Conservation (phyloP, 2,113 vertebrate genomes). For the Paratilapia polleni region DNA sequence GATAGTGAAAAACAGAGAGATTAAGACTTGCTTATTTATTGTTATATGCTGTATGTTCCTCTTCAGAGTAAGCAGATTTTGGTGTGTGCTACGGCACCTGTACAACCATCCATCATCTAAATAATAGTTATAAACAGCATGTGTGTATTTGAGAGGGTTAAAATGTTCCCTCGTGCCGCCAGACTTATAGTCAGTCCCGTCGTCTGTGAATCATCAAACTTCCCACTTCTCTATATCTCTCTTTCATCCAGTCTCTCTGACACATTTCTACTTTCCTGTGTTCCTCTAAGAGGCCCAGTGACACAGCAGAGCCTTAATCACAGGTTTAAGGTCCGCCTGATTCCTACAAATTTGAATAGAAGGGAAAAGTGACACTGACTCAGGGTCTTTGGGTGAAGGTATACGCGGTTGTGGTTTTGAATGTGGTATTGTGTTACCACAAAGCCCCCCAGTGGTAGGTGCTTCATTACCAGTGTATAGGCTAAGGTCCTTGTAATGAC, state of each 20-base stretch:
- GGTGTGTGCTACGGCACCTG: conserved; percentile 9
- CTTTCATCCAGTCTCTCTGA: conserved; percentile 37
- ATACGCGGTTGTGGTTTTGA: conserved; percentile 13
- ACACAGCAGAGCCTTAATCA: conserved; percentile 72
- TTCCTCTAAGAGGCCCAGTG: conserved; percentile 64
- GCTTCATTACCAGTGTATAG: conserved; percentile 12
- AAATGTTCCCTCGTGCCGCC: conserved; percentile 58
- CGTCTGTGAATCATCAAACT: conserved; percentile 75
- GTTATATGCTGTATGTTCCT: conserved; percentile 27
- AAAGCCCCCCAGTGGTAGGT: conserved; percentile 13
- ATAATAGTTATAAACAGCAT: conserved; percentile 31
- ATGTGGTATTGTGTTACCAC: conserved; percentile 28
- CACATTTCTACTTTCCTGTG: conserved; percentile 57
- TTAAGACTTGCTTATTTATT: conserved; percentile 60
- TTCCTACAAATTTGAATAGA: conserved; percentile 4
- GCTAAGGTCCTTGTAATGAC: conserved; percentile 65
- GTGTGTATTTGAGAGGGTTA: conserved; percentile 46
- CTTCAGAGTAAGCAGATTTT: neutral
- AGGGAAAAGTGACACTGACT: conserved; percentile 13
- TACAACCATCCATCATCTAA: neutral
- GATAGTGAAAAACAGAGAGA: conserved; percentile 1
- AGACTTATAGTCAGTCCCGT: conserved; percentile 69
- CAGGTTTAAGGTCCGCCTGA: conserved; percentile 46
- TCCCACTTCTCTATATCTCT: conserved; percentile 36
- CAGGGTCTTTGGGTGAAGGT: conserved; percentile 8